phyloP scores from a whole-genome alignment of 1,140 invertebrate genomes.

The Ridgeia piscesae region DNA sequence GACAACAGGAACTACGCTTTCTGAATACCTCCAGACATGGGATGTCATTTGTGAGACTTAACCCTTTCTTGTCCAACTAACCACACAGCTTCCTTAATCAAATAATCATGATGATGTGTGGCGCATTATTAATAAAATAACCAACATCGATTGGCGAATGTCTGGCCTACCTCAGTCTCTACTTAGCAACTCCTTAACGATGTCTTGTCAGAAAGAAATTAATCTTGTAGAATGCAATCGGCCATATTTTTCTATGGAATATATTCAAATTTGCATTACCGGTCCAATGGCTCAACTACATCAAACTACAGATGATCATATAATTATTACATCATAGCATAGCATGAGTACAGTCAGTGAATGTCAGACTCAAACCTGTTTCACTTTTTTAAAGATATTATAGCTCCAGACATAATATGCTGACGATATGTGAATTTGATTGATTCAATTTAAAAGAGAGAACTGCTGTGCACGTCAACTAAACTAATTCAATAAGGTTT shows the following conservation, averaged over 20 bases:
- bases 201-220: constrained; percentile 6
- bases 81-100: not conserved
- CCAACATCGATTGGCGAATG: not conserved
- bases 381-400: not conserved
- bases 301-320: not conserved
- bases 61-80: constrained; percentile 1
- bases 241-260: not conserved
- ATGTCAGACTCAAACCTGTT: not conserved
- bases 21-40: not conserved
- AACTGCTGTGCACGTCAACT: not conserved
- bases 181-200: not conserved
- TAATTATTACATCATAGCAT: not conserved
- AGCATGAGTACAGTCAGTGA: not conserved
- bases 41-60: not conserved
- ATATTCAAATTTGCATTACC: not conserved
- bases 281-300: not conserved
- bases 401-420: not conserved
- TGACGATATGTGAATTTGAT: not conserved
- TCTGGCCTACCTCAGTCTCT: not conserved
- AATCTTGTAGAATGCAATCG: constrained; percentile 5
- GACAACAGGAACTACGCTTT: not conserved
- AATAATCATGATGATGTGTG: not conserved
- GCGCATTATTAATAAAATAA: not conserved
- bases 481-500: not conserved
- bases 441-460: not conserved